Conservation (phyloP, 2,888 invertebrate species). For the Lingula anatina region DNA sequence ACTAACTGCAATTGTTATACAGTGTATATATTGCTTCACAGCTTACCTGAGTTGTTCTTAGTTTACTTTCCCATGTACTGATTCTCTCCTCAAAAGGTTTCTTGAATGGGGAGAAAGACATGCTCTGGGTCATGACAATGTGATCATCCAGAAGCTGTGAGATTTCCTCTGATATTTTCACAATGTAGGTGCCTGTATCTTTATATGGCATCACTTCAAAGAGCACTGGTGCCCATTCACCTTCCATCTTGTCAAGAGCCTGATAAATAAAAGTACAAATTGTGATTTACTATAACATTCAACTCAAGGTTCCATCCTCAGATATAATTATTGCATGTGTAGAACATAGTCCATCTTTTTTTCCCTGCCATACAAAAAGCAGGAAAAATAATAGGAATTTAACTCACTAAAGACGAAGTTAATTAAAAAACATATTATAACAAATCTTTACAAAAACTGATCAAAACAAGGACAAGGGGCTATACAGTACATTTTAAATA, state of each 20-base stretch:
- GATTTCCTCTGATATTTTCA: constrained; percentile 50
- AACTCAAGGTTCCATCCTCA: not conserved
- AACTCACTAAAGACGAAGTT: too few relatives aligned
- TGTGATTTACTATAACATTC: not conserved
- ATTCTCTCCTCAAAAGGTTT: constrained; percentile 53
- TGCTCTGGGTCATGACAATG: constrained; percentile 53
- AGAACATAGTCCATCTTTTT: not conserved
- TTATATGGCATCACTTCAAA: constrained; percentile 52
- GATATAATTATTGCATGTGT: not conserved
- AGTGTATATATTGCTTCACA: too few relatives aligned
- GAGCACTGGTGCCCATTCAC: constrained; percentile 49
- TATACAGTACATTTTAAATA: too few relatives aligned
- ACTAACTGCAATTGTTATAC: too few relatives aligned
- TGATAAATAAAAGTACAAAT: constrained; percentile 31
- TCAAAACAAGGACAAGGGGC: too few relatives aligned
- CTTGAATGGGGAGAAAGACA: constrained; percentile 54
- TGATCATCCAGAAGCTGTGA: constrained; percentile 52
- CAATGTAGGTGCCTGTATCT: constrained; percentile 51
- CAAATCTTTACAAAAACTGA: too few relatives aligned
- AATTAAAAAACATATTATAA: too few relatives aligned
- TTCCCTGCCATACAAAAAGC: too few relatives aligned
- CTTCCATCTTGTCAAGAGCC: constrained; percentile 56
- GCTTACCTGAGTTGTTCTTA: constrained; percentile 49
- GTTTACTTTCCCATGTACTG: constrained; percentile 50
- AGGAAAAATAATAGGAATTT: too few relatives aligned